Conservation (phyloP, 2,797 vertebrate species). For the Lateolabrax maculatus region DNA sequence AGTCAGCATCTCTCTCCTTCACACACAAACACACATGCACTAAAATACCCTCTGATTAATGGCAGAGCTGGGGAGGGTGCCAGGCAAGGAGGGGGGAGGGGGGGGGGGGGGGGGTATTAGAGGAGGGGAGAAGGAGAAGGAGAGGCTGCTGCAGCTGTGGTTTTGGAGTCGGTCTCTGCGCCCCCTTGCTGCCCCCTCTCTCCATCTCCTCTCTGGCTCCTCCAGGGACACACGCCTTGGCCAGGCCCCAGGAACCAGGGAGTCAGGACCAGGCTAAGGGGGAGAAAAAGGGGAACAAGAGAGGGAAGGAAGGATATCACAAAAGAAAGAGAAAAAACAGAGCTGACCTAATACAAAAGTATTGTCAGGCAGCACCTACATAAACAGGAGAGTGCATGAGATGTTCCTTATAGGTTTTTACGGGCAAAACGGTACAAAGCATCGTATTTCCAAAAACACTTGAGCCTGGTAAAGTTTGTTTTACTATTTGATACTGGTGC, state of each 20-base stretch:
- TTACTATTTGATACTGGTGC: slow-evolving; percentile 30
- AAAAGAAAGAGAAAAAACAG: slow-evolving; percentile 76
- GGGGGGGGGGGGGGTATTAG: background rate
- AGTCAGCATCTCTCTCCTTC: slow-evolving; percentile 66
- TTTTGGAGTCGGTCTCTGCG: slow-evolving; percentile 86
- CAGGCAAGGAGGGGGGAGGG: slow-evolving; percentile 79
- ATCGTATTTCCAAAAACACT: slow-evolving; percentile 37
- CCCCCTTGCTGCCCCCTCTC: slow-evolving; percentile 85
- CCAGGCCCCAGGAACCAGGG: slow-evolving; percentile 85
- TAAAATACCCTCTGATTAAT: slow-evolving; percentile 86
- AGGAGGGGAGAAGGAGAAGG: slow-evolving; percentile 41
- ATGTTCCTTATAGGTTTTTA: slow-evolving; percentile 46
- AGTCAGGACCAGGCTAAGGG: slow-evolving; percentile 86
- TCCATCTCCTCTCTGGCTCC: slow-evolving; percentile 85
- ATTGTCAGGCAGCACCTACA: slow-evolving; percentile 68
- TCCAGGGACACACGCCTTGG: slow-evolving; percentile 86
- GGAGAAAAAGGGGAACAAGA: slow-evolving; percentile 76
- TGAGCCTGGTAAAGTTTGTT: slow-evolving; percentile 30
- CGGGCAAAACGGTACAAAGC: slow-evolving; percentile 17
- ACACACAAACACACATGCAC: slow-evolving; percentile 64
- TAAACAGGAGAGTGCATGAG: slow-evolving; percentile 47
- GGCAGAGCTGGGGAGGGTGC: slow-evolving; percentile 88
- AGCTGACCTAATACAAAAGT: slow-evolving; percentile 66
- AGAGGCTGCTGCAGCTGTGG: slow-evolving; percentile 86
- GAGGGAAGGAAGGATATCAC: slow-evolving; percentile 74